Evolutionary conservation across 2,113 vertebrate species (phyloP), one percentile per base, ranked within the genome.

Genomic region (Ondatra zibethicus): DNA sequence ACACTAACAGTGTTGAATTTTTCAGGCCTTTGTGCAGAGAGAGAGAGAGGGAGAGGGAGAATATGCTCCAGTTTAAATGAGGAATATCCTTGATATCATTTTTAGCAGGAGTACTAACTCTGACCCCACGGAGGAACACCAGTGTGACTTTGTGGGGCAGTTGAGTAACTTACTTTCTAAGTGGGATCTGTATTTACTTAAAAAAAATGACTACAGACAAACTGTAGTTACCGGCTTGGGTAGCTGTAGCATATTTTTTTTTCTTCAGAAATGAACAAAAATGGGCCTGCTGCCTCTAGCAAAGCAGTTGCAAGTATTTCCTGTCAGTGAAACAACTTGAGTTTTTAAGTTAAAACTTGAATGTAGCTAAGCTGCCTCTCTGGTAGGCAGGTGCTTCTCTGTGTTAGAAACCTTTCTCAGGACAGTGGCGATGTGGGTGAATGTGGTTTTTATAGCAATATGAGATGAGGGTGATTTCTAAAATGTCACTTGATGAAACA

Each of bases 321-420:
- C 77, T 77, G 33, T 50, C 73, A 72, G 89, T 72, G 31, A 77
- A 33, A 72, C 58, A 91, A 86, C 75, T 36, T 86, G 72, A 93
- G 42, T 58, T 88, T 89, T 72, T 91, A 63, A n/a, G 66, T 68
- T 87, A 89, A 88, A 93, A 82, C 21, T 17, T 63, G 45, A 77
- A 61, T 66, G 68, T 75, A 89, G 66, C 61, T 63, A 47, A 42
- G 4, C 89, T 47, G 6, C 45, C 39, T 47, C 52, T 42, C 6
- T 50, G 4, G 10, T 52, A 55, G 42, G 12, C 45, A 42, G 65
- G 61, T 70, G 4, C 17, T 76, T 73, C 27, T 33, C 13, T 8
- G 9, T 25, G 21, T 78, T 90, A 42, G 4, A 29, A n/a, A 31
- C 19, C 31, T 94, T 89, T 75, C 52, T 78, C 13, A 77, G 31